Percentiles rank a stretch among this genome's conserved stretches.
Evolutionary conservation across 2,888 invertebrate species (phyloP).

Genomic region (Melieria picta): DNA sequence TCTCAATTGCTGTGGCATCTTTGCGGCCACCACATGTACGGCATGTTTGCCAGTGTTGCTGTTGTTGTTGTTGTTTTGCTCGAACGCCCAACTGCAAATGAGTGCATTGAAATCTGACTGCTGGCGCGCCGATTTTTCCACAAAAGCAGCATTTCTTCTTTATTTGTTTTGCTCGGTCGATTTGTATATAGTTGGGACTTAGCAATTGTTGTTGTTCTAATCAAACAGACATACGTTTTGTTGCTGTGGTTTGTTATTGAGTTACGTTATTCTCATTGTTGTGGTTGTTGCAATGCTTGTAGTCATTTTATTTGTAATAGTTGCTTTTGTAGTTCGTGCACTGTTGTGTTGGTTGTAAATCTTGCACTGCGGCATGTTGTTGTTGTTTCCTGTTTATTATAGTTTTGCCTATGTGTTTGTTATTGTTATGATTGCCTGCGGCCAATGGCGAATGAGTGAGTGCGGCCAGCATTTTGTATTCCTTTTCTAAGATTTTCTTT

Average conservation of each 20-base stretch:
- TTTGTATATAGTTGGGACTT: too few relatives aligned
- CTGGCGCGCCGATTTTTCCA: not conserved
- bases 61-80: not conserved
- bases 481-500: too few relatives aligned
- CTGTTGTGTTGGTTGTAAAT: too few relatives aligned
- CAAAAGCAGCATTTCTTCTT: too few relatives aligned
- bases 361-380: too few relatives aligned
- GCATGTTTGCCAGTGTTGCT: not conserved
- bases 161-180: constrained; percentile 15
- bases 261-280: not conserved
- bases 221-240: not conserved
- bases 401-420: not conserved
- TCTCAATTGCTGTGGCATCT: constrained; percentile 11
- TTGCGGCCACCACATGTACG: not conserved
- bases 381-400: too few relatives aligned
- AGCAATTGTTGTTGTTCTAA: too few relatives aligned
- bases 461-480: too few relatives aligned
- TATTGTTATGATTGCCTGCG: not conserved
- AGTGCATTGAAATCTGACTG: not conserved
- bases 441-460: not conserved
- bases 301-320: not conserved
- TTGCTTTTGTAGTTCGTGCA: too few relatives aligned
- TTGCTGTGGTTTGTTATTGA: constrained; percentile 5
- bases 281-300: not conserved
- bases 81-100: not conserved